phyloP scores from a whole-genome alignment of 1,140 invertebrate species.

The Steinernema khuongi region DNA sequence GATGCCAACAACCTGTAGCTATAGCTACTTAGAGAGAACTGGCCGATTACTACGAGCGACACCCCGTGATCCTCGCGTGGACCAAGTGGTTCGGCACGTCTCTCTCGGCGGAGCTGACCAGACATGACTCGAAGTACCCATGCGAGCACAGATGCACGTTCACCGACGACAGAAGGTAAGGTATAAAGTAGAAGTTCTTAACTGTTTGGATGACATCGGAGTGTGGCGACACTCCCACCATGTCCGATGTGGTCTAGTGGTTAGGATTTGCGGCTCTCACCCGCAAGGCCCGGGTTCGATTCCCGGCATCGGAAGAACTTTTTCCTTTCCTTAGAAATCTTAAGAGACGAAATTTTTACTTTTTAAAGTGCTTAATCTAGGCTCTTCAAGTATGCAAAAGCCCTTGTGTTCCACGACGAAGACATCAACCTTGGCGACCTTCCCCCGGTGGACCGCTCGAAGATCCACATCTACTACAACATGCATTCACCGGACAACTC shows the following conservation, averaged over 20 bases:
- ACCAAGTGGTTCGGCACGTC: neutral
- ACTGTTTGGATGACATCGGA: too few relatives aligned
- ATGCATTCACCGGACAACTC: neutral
- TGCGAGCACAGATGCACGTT: neutral
- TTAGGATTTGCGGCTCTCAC: too few relatives aligned
- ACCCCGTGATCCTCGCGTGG: neutral
- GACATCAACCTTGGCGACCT: neutral
- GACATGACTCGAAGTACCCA: neutral
- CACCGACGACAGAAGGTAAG: neutral
- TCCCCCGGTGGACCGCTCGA: neutral
- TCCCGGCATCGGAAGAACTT: too few relatives aligned
- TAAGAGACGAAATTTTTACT: too few relatives aligned
- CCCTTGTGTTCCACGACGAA: neutral
- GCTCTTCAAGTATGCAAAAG: neutral
- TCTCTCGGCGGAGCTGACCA: neutral
- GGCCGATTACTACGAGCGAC: neutral
- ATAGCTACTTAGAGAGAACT: neutral
- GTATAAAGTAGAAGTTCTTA: too few relatives aligned
- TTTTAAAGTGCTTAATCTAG: neutral
- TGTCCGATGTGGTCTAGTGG: too few relatives aligned
- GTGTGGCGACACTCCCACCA: too few relatives aligned
- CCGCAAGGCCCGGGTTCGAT: too few relatives aligned
- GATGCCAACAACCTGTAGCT: too few relatives aligned
- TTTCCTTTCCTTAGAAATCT: too few relatives aligned
- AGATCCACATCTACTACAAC: constrained; percentile 5